These are phyloP conservation scores for Chromobotia macracanthus DNA, from an alignment of 2,797 vertebrate species.

Conservation along the genomic window DNA sequence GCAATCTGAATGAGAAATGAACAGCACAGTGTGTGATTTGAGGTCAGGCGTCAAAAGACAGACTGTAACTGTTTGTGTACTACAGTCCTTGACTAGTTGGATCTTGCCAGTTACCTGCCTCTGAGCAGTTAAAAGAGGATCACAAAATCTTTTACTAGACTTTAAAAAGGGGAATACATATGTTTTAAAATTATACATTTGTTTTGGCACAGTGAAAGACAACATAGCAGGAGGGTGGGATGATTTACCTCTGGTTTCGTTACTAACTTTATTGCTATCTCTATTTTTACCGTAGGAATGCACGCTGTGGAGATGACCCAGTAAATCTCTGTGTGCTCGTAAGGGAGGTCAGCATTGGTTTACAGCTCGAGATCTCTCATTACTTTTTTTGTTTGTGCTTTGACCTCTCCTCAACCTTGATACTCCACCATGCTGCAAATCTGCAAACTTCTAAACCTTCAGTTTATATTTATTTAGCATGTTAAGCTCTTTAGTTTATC, in stretches of 20 bases:
- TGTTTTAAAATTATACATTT: neutral
- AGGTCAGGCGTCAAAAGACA: slow-evolving; percentile 65
- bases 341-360: slow-evolving; percentile 34
- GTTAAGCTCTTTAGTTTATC: slow-evolving; percentile 31
- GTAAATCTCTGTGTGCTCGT: slow-evolving; percentile 51
- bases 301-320: slow-evolving; percentile 62
- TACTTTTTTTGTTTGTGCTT: slow-evolving; percentile 30
- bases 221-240: slow-evolving; percentile 15
- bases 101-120: slow-evolving; percentile 1
- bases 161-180: slow-evolving; percentile 5
- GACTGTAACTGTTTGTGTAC: slow-evolving; percentile 71
- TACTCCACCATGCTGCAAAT: slow-evolving; percentile 5
- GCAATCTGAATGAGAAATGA: slow-evolving; percentile 63
- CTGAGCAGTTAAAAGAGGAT: slow-evolving; percentile 35
- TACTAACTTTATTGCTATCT: slow-evolving; percentile 66
- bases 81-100: slow-evolving; percentile 49
- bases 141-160: slow-evolving; percentile 20
- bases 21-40: slow-evolving; percentile 68
- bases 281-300: slow-evolving; percentile 73
- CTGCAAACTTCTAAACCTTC: slow-evolving; percentile 12
- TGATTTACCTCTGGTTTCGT: slow-evolving; percentile 47
- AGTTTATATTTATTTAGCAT: slow-evolving; percentile 22
- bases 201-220: slow-evolving; percentile 15
- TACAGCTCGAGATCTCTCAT: slow-evolving; percentile 21
- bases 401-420: slow-evolving; percentile 28